Evolutionary conservation across 2,888 invertebrate species (phyloP).

Genomic region (Darwinula stevensoni): DNA sequence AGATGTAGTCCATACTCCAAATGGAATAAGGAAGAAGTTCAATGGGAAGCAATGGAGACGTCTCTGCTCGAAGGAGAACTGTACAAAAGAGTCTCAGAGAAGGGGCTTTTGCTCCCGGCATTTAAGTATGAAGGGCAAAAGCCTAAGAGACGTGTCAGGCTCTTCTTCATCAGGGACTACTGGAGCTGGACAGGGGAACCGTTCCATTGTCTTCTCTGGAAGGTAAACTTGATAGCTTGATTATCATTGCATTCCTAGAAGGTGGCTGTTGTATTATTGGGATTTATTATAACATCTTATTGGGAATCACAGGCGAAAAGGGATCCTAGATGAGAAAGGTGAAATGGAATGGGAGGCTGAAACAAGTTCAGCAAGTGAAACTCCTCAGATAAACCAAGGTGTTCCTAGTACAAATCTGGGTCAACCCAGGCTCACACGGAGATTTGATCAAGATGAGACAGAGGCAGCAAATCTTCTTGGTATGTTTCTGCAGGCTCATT

Average conservation of each 20-base stretch:
- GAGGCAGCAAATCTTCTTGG: slow-evolving; percentile 89
- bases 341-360: too few species aligned
- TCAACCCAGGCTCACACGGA: slow-evolving; percentile 25
- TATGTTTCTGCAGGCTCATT: slow-evolving; percentile 14
- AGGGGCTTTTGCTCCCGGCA: slow-evolving; percentile 90
- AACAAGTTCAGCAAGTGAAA: too few species aligned
- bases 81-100: slow-evolving; percentile 86
- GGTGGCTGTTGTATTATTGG: too few species aligned
- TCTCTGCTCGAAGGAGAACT: slow-evolving; percentile 78
- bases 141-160: slow-evolving; percentile 14
- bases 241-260: too few species aligned
- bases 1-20: slow-evolving; percentile 73
- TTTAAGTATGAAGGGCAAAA: slow-evolving; percentile 54
- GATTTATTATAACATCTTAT: too few species aligned
- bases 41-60: slow-evolving; percentile 99
- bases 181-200: slow-evolving; percentile 3
- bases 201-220: too few species aligned
- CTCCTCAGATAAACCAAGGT: too few species aligned
- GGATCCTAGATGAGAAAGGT: too few species aligned
- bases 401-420: too few species aligned
- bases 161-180: too few species aligned
- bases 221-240: too few species aligned
- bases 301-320: too few species aligned
- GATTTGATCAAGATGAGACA: slow-evolving; percentile 76
- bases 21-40: slow-evolving; percentile 91